Percentiles rank a stretch among this genome's conserved stretches.
These are phyloP conservation scores for Squalus acanthias DNA, from an alignment of 2,797 vertebrate genomes.

Conservation along the genomic window DNA sequence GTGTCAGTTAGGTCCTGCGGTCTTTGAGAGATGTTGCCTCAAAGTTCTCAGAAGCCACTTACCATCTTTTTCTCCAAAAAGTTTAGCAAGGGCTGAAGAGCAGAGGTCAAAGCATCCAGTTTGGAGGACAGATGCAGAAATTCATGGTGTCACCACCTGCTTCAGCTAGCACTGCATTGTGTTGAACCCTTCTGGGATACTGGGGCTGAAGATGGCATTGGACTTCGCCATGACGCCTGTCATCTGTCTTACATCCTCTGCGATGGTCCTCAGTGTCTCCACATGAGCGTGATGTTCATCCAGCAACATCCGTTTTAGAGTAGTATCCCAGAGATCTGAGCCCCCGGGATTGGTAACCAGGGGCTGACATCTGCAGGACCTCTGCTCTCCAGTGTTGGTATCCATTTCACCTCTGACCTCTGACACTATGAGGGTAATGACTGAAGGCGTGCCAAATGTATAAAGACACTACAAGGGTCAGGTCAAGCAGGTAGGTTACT, in stretches of 20 bases:
- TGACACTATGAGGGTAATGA: not conserved
- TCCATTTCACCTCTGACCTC: not conserved
- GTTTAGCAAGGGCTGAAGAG: too few relatives aligned
- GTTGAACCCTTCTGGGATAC: not conserved
- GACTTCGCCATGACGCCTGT: not conserved
- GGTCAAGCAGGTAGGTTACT: too few relatives aligned
- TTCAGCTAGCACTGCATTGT: not conserved
- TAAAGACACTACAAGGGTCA: too few relatives aligned
- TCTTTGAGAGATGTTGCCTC: not conserved
- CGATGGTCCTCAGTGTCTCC: too few relatives aligned
- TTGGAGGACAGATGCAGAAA: not conserved
- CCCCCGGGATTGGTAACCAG: not conserved
- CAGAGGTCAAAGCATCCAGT: too few relatives aligned
- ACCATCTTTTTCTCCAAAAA: not conserved
- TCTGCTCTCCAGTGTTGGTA: not conserved
- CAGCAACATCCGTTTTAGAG: too few relatives aligned
- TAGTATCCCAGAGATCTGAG: too few relatives aligned
- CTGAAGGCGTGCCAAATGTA: not conserved
- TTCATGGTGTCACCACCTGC: not conserved
- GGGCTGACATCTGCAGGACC: not conserved
- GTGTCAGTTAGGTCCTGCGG: not conserved
- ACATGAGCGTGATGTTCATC: too few relatives aligned
- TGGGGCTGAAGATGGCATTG: not conserved
- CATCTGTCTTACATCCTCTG: not conserved
- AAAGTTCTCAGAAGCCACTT: not conserved